Base-by-base conservation (phyloP, 2,888 invertebrate genomes). In the Drosophila ustulata region DNA sequence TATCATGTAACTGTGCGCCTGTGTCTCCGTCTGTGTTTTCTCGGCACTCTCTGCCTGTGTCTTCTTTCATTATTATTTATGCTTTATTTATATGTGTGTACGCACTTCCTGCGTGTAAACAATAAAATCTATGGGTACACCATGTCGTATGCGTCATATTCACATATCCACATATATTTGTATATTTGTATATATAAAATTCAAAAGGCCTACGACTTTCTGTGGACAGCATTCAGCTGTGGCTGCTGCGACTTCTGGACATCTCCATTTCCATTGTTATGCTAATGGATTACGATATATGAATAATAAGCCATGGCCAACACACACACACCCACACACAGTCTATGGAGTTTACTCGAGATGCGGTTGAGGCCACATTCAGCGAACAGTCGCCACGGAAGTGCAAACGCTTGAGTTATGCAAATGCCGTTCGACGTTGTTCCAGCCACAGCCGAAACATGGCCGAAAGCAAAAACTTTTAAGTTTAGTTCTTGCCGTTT, bases 201-300 rank as follows among this genome's bases (percentile, higher is more conserved):
- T 72, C 63, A 72, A 76, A 56, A 70, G 77, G 74, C 82, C 76
- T 69, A 71, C 45, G 79, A 53, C 71, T 68, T 67, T 57, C 39
- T 61, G 65, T 56, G 50, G 46, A 4, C 39, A 41, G 45, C 64
- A 43, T 52, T 66, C 58, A 37, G 58, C 45, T 41, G 39, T 41
- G 37, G 37, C 37, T 37, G n/a, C 37, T 11, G 11, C n/a, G 58
- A 59, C 56, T 58, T 59, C 73, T 78, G 77, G 75, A 67, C 78
- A 68, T 71, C 80, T 80, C 67, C 68, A 55, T 66, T 77, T 75
- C 82, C 80, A 85, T 89, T 89, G 85, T 88, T 71, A 82, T 88
- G 88, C 87, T 88, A 88, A 88, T 88, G 87, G 78, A 71, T 74
- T 88, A 89, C 88, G 82, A 86, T 88, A 86, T 88, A 83, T 85